Percentiles rank a stretch among this genome's conserved stretches.
Conservation (phyloP, 1,140 invertebrate species). For the Tenebrio molitor region DNA sequence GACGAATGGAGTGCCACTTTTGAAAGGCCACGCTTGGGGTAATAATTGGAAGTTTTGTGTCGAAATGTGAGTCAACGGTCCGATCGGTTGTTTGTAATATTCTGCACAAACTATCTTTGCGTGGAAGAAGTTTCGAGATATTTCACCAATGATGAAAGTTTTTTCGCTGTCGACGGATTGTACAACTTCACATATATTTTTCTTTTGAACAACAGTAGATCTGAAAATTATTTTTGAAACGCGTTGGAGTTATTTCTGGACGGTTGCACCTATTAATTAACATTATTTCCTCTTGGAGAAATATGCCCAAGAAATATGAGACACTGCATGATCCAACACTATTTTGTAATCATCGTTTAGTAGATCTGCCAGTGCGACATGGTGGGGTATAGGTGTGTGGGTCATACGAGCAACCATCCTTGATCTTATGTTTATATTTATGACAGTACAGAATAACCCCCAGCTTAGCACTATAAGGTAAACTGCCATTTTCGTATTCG, state of each 20-base stretch:
- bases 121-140: not conserved
- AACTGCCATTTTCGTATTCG: not conserved
- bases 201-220: not conserved
- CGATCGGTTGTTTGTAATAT: not conserved
- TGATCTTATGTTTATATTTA: not conserved
- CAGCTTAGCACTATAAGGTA: not conserved
- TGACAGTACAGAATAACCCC: not conserved
- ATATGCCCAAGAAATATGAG: too few species aligned
- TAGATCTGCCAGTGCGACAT: not conserved
- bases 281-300: too few species aligned
- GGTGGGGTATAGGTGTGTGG: not conserved
- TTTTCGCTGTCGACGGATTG: not conserved
- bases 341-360: not conserved
- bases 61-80: not conserved
- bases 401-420: not conserved
- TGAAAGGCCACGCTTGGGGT: not conserved
- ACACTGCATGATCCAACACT: not conserved
- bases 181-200: not conserved
- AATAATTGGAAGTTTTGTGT: too few species aligned
- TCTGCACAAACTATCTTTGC: not conserved
- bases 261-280: too few species aligned
- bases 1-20: not conserved
- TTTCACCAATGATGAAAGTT: not conserved
- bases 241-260: not conserved
- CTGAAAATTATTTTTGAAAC: not conserved